Percentiles rank a stretch among this genome's conserved stretches.
Evolutionary conservation across 2,888 invertebrate genomes (phyloP).

Genomic region (Cinara cedri): DNA sequence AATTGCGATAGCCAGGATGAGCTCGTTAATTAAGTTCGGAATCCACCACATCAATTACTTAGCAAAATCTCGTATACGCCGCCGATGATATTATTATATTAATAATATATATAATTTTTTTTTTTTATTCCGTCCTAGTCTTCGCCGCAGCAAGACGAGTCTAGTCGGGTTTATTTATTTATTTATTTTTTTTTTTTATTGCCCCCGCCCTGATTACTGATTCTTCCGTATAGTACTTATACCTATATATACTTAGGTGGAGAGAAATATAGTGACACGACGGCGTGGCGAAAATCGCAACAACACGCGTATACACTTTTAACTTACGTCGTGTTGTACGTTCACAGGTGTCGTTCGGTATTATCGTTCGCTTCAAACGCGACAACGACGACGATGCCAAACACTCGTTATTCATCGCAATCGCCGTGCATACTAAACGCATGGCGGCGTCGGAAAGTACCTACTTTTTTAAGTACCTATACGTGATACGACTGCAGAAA

Average conservation of each 20-base stretch:
- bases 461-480: not conserved
- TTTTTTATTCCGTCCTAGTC: constrained; percentile 30
- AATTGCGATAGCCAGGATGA: constrained; percentile 37
- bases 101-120: constrained; percentile 1
- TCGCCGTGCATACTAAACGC: not conserved
- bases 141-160: constrained; percentile 11
- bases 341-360: constrained; percentile 17
- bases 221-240: too few relatives aligned
- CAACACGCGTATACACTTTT: not conserved
- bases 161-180: constrained; percentile 22
- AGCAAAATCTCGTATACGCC: constrained; percentile 15
- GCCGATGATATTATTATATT: not conserved
- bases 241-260: too few relatives aligned
- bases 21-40: constrained; percentile 49
- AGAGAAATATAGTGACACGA: too few relatives aligned
- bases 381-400: not conserved
- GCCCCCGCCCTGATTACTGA: too few relatives aligned
- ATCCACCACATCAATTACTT: constrained; percentile 42
- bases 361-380: not conserved
- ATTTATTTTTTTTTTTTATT: constrained; percentile 23
- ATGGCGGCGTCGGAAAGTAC: not conserved
- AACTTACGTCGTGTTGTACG: not conserved
- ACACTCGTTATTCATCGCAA: not conserved
- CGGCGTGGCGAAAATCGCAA: too few relatives aligned
- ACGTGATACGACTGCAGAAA: not conserved